These are phyloP conservation scores for Chrysogorgia sp. DNA, from an alignment of 92 coral and sea anemone species.

Conservation along the genomic window DNA sequence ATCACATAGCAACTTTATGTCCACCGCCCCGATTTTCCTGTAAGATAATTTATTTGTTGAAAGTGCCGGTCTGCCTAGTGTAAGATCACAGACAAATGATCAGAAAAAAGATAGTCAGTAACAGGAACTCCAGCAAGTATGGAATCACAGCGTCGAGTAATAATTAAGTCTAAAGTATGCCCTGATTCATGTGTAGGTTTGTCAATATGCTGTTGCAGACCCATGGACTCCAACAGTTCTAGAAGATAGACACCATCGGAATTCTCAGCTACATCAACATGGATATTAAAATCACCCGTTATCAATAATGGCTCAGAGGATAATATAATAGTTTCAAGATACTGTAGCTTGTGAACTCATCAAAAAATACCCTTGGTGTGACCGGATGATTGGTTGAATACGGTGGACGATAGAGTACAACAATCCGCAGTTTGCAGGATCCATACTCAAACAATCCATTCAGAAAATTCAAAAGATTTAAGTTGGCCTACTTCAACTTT, in stretches of 20 bases:
- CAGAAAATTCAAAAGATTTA: conserved; percentile 46
- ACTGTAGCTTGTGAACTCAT: conserved; percentile 28
- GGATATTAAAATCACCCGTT: conserved; percentile 40
- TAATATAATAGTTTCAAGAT: neutral
- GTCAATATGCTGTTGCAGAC: conserved; percentile 29
- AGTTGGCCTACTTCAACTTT: conserved; percentile 22
- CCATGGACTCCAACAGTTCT: conserved; percentile 40
- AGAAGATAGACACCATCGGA: conserved; percentile 16
- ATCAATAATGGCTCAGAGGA: conserved; percentile 49
- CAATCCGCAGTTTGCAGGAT: neutral
- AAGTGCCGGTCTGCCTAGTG: conserved; percentile 50
- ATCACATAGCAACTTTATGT: conserved; percentile 35
- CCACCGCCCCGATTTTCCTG: conserved; percentile 50
- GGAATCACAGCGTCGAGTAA: conserved; percentile 46
- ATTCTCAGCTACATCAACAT: neutral
- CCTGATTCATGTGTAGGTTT: conserved; percentile 15
- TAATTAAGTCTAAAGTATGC: conserved; percentile 40
- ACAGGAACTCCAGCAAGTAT: conserved; percentile 9
- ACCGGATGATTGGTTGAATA: conserved; percentile 49
- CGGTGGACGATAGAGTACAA: conserved; percentile 43
- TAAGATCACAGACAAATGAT: conserved; percentile 50
- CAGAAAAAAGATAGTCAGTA: conserved; percentile 52
- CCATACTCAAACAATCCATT: conserved; percentile 15
- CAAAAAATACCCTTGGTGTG: neutral
- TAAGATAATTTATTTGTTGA: conserved; percentile 42